Evolutionary conservation across 37 sponge, comb jelly and placozoan species (phyloP).

Genomic region (Halichondria panicea): DNA sequence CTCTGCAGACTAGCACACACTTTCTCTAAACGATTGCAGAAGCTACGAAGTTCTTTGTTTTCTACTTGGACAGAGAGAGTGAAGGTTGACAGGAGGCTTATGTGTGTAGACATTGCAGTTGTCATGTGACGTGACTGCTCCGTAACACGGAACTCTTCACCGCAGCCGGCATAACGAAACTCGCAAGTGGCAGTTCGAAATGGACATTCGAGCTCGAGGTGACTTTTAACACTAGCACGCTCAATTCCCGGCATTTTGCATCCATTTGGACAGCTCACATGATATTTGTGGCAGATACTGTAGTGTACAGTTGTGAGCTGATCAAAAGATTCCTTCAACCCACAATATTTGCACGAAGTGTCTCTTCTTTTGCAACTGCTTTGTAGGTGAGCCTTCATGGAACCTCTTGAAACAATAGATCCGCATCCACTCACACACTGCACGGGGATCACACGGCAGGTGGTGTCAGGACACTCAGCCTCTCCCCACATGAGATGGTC

Average conservation of each 20-base stretch:
- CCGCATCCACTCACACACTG: conserved; percentile 16
- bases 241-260: conserved; percentile 7
- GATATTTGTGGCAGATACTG: not conserved
- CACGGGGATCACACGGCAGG: not conserved
- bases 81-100: not conserved
- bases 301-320: not conserved
- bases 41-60: not conserved
- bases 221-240: not conserved
- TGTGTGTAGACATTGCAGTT: too few species aligned
- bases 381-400: not conserved
- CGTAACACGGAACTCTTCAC: not conserved
- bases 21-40: not conserved
- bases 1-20: not conserved
- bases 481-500: conserved; percentile 6
- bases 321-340: not conserved
- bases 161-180: conserved; percentile 9
- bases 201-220: conserved; percentile 13
- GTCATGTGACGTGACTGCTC: not conserved
- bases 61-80: not conserved
- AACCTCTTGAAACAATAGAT: not conserved
- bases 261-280: conserved; percentile 4
- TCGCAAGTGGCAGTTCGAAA: not conserved
- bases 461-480: not conserved
- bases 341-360: not conserved
- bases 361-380: not conserved